phyloP scores from a whole-genome alignment of 2,113 vertebrate species.

The Archocentrus centrarchus region DNA sequence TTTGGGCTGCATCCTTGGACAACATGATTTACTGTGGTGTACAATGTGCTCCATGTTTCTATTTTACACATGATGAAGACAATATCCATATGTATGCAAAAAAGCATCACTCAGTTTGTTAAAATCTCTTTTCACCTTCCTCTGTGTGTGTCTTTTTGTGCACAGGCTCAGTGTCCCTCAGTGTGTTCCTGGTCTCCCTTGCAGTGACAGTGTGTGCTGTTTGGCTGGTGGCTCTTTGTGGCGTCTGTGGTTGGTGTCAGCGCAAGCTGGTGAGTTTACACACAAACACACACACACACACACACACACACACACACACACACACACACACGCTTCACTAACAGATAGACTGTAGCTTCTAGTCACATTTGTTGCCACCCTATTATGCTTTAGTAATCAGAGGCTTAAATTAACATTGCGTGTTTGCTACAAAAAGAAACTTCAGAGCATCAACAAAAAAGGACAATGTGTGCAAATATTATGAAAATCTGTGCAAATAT shows the following conservation, averaged over 20 bases:
- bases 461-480: conserved; percentile 32
- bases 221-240: conserved; percentile 95
- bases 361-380: conserved; percentile 17
- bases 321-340: background rate
- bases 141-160: conserved; percentile 76
- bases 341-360: conserved; percentile 29
- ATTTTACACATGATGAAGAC: conserved; percentile 18
- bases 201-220: conserved; percentile 97
- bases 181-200: conserved; percentile 95
- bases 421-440: conserved; percentile 5
- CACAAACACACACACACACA: conserved; percentile 28
- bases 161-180: conserved; percentile 90
- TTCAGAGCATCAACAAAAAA: background rate
- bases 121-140: background rate
- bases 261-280: conserved; percentile 94
- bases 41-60: conserved; percentile 40
- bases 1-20: conserved; percentile 24
- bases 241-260: conserved; percentile 99
- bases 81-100: conserved; percentile 20
- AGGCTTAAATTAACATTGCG: conserved; percentile 12
- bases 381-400: conserved; percentile 38
- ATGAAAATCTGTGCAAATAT: conserved; percentile 31
- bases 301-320: background rate
- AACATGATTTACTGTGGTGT: conserved; percentile 28
- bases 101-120: conserved; percentile 28